phyloP scores from a whole-genome alignment of 2,797 vertebrate species.

The Myotis vivesi region DNA sequence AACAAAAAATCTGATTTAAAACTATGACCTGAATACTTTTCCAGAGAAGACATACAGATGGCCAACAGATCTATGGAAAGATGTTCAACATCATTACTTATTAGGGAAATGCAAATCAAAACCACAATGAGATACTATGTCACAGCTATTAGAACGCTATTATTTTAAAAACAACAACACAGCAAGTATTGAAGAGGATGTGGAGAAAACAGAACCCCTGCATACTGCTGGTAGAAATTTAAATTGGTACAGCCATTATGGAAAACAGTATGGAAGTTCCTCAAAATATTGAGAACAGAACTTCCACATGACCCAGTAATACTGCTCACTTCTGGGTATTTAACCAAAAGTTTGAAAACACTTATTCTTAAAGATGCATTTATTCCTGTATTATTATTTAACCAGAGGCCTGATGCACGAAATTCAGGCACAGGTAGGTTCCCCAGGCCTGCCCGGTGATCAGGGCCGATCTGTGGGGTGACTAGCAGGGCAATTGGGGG shows the following conservation, averaged over 20 bases:
- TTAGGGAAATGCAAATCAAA: neutral
- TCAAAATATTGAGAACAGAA: neutral
- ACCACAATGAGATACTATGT: neutral
- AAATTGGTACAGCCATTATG: neutral
- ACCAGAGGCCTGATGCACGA: too few species aligned
- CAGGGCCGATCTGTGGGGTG: too few species aligned
- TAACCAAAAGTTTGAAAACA: neutral
- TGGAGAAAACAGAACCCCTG: neutral
- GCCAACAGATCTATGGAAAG: neutral
- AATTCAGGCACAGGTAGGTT: too few species aligned
- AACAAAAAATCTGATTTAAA: neutral
- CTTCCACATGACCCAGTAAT: neutral
- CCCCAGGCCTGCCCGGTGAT: too few species aligned
- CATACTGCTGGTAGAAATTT: neutral
- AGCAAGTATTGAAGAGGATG: neutral
- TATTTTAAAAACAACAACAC: neutral
- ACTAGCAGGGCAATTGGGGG: too few species aligned
- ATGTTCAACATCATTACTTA: neutral
- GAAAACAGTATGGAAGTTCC: neutral
- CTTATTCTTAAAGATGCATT: neutral
- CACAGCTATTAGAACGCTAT: neutral
- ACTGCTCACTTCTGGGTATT: neutral
- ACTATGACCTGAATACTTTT: neutral
- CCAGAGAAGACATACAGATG: neutral
- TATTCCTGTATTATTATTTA: neutral